Conservation (phyloP, 2,888 invertebrate species). For the Chamaedrilus cognettii region DNA sequence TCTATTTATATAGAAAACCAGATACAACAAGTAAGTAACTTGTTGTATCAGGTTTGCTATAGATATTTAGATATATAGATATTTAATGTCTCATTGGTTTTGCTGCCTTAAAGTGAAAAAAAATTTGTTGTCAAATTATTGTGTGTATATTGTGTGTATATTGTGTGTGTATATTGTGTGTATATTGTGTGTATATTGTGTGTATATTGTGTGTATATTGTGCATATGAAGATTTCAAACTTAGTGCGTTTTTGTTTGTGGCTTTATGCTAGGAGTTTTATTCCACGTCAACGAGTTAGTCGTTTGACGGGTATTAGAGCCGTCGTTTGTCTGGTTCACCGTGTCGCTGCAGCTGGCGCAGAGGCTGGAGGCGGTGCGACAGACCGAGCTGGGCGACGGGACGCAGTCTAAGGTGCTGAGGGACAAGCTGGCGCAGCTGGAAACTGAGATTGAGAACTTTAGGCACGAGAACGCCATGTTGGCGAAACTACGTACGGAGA, state of each 20-base stretch:
- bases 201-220: too few species aligned
- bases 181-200: too few species aligned
- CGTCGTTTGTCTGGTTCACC: neutral
- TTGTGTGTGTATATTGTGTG: too few species aligned
- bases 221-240: too few species aligned
- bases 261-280: neutral
- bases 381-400: constrained; percentile 40
- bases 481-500: constrained; percentile 49
- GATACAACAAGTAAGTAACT: too few species aligned
- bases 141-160: too few species aligned
- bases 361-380: constrained; percentile 13
- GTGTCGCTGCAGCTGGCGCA: constrained; percentile 16
- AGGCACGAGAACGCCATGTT: constrained; percentile 53
- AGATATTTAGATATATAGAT: too few species aligned
- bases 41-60: too few species aligned
- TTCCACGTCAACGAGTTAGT: neutral
- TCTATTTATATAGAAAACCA: too few species aligned
- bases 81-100: too few species aligned
- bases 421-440: constrained; percentile 55
- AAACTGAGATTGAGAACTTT: constrained; percentile 57
- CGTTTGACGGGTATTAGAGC: neutral
- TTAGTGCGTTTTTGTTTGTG: neutral
- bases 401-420: constrained; percentile 52
- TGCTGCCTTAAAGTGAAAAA: too few species aligned
- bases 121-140: too few species aligned